Evolutionary conservation across 2,888 invertebrate genomes (phyloP).

Genomic region (Hirtodrosophila confusa): DNA sequence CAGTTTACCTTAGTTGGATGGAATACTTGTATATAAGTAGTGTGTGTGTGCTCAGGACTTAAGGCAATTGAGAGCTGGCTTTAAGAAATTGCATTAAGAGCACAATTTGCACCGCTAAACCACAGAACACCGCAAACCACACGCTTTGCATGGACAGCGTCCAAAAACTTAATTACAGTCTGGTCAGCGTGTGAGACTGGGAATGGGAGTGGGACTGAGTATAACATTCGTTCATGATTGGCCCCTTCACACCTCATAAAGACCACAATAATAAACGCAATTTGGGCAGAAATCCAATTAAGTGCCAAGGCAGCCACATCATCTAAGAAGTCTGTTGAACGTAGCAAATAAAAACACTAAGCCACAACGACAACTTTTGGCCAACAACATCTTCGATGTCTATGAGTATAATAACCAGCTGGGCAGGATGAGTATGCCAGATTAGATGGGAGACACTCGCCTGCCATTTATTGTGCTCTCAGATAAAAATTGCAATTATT

Average conservation of each 20-base stretch:
- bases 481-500: constrained; percentile 79
- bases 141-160: constrained; percentile 15
- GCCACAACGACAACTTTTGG: constrained; percentile 58
- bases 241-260: constrained; percentile 77
- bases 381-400: constrained; percentile 71
- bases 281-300: constrained; percentile 79
- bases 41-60: constrained; percentile 6
- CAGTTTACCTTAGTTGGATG: constrained; percentile 28
- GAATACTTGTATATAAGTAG: not conserved
- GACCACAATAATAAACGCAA: constrained; percentile 75
- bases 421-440: not conserved
- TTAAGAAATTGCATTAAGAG: constrained; percentile 33
- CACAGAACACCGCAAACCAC: constrained; percentile 15
- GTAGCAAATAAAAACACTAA: constrained; percentile 37
- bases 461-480: constrained; percentile 68
- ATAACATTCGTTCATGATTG: constrained; percentile 51
- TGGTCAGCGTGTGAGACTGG: constrained; percentile 34
- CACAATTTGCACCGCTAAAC: constrained; percentile 24
- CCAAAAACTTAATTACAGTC: constrained; percentile 72
- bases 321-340: constrained; percentile 22
- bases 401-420: constrained; percentile 64
- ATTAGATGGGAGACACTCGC: constrained; percentile 27
- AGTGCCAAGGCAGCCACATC: constrained; percentile 51
- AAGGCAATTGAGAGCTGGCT: constrained; percentile 26
- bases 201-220: constrained; percentile 7